Conservation (phyloP, 1,140 invertebrate genomes). For the Phthorimaea operculella region DNA sequence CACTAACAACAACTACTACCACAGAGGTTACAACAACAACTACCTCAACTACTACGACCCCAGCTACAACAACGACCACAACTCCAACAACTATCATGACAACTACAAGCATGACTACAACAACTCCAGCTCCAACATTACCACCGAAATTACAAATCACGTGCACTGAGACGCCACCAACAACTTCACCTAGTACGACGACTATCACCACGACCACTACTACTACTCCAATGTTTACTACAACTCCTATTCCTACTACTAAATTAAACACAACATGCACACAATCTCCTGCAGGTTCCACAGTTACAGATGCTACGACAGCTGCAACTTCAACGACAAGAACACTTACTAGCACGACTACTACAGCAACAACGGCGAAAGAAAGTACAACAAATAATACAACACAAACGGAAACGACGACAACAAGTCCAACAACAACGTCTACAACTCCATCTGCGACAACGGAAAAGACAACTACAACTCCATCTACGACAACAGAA, state of each 20-base stretch:
- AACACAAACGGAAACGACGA: neutral
- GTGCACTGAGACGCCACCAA: constrained; percentile 4
- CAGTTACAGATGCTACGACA: neutral
- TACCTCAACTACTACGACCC: constrained; percentile 3
- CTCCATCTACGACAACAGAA: neutral
- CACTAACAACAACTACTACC: neutral
- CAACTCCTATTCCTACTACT: constrained; percentile 2
- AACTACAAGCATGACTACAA: constrained; percentile 13
- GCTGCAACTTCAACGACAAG: neutral
- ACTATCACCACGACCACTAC: neutral
- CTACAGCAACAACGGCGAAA: neutral
- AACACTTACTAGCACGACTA: neutral
- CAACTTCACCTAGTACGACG: neutral
- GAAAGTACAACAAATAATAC: neutral
- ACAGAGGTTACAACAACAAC: constrained; percentile 6
- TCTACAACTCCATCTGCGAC: constrained; percentile 1
- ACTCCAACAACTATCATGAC: constrained; percentile 10
- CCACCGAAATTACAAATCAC: constrained; percentile 7
- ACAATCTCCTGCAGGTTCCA: neutral
- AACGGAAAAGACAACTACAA: neutral
- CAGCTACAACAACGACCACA: constrained; percentile 6
- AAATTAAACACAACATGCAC: neutral
- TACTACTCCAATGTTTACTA: constrained; percentile 6
- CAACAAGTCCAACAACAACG: constrained; percentile 4
- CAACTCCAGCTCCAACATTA: constrained; percentile 5